These are phyloP conservation scores for Mus spicilegus DNA, from an alignment of 2,113 vertebrate species.

Conservation along the genomic window DNA sequence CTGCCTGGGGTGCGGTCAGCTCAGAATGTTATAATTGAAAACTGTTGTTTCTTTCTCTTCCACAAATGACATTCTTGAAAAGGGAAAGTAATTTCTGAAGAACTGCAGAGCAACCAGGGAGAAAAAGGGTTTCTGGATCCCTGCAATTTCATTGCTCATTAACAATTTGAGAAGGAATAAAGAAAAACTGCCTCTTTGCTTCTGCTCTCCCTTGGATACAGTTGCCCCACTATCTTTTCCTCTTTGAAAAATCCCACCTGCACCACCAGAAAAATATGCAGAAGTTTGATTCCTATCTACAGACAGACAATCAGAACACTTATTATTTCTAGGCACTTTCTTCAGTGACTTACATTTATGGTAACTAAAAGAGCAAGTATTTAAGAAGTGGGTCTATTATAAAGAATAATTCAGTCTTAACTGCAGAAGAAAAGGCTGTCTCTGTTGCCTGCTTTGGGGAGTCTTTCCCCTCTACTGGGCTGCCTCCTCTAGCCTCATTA, in stretches of 20 bases:
- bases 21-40: conserved; percentile 33
- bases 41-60: conserved; percentile 35
- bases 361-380: background rate
- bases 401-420: background rate
- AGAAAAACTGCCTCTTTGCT: background rate
- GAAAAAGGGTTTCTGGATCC: background rate
- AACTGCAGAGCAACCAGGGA: background rate
- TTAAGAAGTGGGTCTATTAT: conserved; percentile 20
- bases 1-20: background rate
- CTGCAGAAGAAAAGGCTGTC: too few species aligned
- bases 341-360: conserved; percentile 37
- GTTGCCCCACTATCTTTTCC: background rate
- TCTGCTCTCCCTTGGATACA: conserved; percentile 30
- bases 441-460: too few species aligned
- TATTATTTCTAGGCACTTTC: conserved; percentile 51
- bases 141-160: background rate
- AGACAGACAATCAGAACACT: background rate
- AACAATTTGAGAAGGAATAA: conserved; percentile 54
- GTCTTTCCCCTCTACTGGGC: too few species aligned
- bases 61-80: conserved; percentile 41
- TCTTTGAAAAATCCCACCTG: conserved; percentile 46
- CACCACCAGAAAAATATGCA: background rate
- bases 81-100: conserved; percentile 57
- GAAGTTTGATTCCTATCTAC: background rate
- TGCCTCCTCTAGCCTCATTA: too few species aligned